Percentiles rank a stretch among this genome's conserved stretches.
Conservation (phyloP, 1,140 invertebrate genomes). For the Drosophila melanogaster region Release_6_plus_ISO1_MT NT_037436.4:15438001-15438500, state of each 20-base stretch:
- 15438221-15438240: slow-evolving; percentile 73
- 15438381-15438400: slow-evolving; percentile 33
- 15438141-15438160: slow-evolving; percentile 37
- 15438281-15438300: slow-evolving; percentile 39
- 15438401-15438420: slow-evolving; percentile 28
- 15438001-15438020: slow-evolving; percentile 32
- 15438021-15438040: slow-evolving; percentile 54
- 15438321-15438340: slow-evolving; percentile 72
- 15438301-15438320: slow-evolving; percentile 75
- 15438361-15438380: slow-evolving; percentile 5
- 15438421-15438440: slow-evolving; percentile 36
- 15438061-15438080: slow-evolving; percentile 78
- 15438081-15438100: slow-evolving; percentile 81
- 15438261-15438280: slow-evolving; percentile 74
- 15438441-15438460: not conserved
- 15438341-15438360: slow-evolving; percentile 35
- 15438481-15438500: slow-evolving; percentile 75
- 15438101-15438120: slow-evolving; percentile 75
- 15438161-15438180: slow-evolving; percentile 57
- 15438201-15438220: slow-evolving; percentile 45
- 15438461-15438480: slow-evolving; percentile 24
- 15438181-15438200: not conserved
- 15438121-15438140: slow-evolving; percentile 25
- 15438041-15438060: slow-evolving; percentile 38
- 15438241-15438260: slow-evolving; percentile 44